Base-by-base conservation (phyloP, 2,888 invertebrate genomes). In the Electrophaes corylata region DNA sequence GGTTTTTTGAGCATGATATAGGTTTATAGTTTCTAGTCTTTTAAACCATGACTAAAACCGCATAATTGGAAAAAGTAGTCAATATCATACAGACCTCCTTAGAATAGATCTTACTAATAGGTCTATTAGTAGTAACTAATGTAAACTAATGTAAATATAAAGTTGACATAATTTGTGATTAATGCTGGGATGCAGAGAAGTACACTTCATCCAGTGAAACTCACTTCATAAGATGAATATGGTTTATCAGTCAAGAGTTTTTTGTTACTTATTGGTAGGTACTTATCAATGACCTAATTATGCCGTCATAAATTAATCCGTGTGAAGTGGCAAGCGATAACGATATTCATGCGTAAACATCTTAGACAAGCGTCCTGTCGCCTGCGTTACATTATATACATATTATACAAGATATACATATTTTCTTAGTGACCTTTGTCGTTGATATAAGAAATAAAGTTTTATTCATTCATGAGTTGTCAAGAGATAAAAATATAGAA, bases 241-340 rank as follows among this genome's bases (percentile, higher is more conserved):
- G 33, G 31, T 18, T 10, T 10, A 29, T 10, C 10, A 10, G 1
- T 49, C 51, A 39, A 55, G 51, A 44, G 50, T 16, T 50, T 35
- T 14, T 16, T 47, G 33, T 23, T 41, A 23, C 40, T 41, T 53
- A 57, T 48, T 49, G 19, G 4, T 23, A 35, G 8, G 29, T 23
- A 53, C 50, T 54, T 45, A 54, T 29, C 16, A 33, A 39, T 65
- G 58, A 60, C 56, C 60, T 62, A 56, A 62, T 62, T 62, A n/a
- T 39, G 31, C 11, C 12, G 39, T 55, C 51, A 49, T 59, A 59
- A 64, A 61, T 61, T 59, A 45, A 48, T 39, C 53, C 11, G 19
- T 41, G 19, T 47, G 52, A 58, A 59, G 58, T 54, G 54, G 49
- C 20, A 6, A 41, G 26, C 35, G 53, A 58, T 53, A 58, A 50